Percentiles rank a stretch among this genome's conserved stretches.
phyloP scores from a whole-genome alignment of 2,113 vertebrate species.

The Phalacrocorax carbo region DNA sequence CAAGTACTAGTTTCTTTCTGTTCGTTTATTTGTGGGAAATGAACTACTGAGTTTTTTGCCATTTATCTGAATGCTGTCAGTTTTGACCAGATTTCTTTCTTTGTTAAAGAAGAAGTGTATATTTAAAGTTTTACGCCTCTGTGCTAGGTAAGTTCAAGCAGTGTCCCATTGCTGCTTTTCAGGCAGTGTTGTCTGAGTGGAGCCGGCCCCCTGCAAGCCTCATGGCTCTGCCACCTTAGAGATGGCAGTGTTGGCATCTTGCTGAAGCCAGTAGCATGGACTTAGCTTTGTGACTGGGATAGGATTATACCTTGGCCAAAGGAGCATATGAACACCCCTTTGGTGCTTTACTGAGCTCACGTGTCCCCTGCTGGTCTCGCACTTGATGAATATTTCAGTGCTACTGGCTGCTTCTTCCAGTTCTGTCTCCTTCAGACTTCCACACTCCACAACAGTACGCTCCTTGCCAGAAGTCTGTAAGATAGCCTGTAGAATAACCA shows the following conservation, averaged over 20 bases:
- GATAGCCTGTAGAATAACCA: slow-evolving; percentile 28
- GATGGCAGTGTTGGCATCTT: neutral
- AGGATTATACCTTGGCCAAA: neutral
- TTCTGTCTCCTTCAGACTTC: neutral
- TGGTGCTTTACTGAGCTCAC: neutral
- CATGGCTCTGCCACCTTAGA: neutral
- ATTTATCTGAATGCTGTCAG: neutral
- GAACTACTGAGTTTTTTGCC: neutral
- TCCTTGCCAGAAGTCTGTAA: neutral
- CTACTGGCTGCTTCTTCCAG: neutral
- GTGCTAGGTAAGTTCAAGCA: neutral
- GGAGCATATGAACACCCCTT: neutral
- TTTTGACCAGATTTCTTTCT: neutral
- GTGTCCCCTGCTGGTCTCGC: neutral
- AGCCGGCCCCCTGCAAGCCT: neutral
- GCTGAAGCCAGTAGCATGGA: neutral
- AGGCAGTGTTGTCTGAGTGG: neutral
- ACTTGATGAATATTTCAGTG: neutral
- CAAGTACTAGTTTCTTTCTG: neutral
- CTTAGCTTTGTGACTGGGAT: neutral
- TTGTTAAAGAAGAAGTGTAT: neutral
- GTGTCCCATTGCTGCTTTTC: neutral
- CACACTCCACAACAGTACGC: neutral
- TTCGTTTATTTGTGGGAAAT: neutral
- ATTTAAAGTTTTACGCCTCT: neutral